Evolutionary conservation across 2,797 vertebrate genomes (phyloP).

Genomic region (Hirundo rustica): DNA sequence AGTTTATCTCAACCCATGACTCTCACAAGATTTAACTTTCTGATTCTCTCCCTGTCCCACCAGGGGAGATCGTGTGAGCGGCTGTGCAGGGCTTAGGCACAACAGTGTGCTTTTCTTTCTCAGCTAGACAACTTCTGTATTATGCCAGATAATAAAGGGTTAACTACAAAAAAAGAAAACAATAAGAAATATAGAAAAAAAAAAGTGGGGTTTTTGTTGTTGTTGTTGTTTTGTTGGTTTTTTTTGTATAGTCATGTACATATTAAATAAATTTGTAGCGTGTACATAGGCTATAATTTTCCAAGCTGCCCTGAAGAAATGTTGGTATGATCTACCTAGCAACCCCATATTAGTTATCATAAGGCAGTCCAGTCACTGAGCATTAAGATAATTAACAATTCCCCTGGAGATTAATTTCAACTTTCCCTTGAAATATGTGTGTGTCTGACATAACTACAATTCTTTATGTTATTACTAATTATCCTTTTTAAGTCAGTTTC

Average conservation of each 20-base stretch:
- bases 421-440: neutral
- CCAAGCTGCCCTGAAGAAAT: neutral
- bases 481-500: neutral
- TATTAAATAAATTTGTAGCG: neutral
- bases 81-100: neutral
- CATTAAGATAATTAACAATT: neutral
- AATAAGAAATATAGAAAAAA: neutral
- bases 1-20: neutral
- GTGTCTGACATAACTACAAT: neutral
- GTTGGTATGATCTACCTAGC: neutral
- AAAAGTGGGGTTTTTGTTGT: too few relatives aligned
- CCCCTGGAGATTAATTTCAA: neutral
- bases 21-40: neutral
- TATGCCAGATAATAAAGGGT: neutral
- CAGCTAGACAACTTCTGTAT: neutral
- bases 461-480: neutral
- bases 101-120: neutral
- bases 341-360: neutral
- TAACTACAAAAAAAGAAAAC: neutral
- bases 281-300: neutral
- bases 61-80: too few relatives aligned
- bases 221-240: too few relatives aligned
- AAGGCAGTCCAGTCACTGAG: neutral
- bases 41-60: neutral
- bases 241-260: neutral